Evolutionary conservation across 2,888 invertebrate genomes (phyloP), one percentile per base, ranked within the genome.

Genomic region (Operophtera brumata): DNA sequence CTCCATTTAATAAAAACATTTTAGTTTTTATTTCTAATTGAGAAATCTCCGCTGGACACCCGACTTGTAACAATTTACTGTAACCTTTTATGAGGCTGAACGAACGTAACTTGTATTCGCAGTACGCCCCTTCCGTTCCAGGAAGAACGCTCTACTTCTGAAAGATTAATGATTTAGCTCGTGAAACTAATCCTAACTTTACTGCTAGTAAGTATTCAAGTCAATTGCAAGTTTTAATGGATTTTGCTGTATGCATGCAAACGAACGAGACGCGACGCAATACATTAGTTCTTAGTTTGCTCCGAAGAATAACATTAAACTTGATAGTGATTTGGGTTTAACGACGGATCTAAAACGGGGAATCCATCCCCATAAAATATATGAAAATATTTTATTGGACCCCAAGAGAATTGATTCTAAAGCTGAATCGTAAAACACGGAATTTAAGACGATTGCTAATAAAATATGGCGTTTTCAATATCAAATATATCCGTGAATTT

Each of bases 81-180:
- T 41, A 42, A 47, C 28, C 28, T 44, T 47, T 40, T 20, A 37
- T 42, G 41, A 47, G 45, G 42, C 41, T 37, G 34, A 28, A 47
- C 35, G 46, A 41, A 36, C 42, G 13, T 32, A 11, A 39, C 34
- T 35, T 54, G 10, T n/a, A 46, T 14, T 41, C 41, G 28, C 37
- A 25, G 42, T 47, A 30, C 43, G 34, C 41, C 34, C 48, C 59
- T 54, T 57, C 57, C 44, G 48, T 47, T 48, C 26, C 14, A 20
- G 47, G 59, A 62, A 62, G 62, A 65, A 58, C 57, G 46, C 40
- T 51, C 54, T 57, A 62, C 62, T 65, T 73, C 69, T 74, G 67
- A 75, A 79, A 81, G 84, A 84, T 85, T 83, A 84, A 86, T 83
- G 83, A 82, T 82, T 78, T 77, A 75, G 75, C 76, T 73, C 72